Evolutionary conservation across 2,113 vertebrate genomes (phyloP).

Genomic region (Carassius auratus): DNA sequence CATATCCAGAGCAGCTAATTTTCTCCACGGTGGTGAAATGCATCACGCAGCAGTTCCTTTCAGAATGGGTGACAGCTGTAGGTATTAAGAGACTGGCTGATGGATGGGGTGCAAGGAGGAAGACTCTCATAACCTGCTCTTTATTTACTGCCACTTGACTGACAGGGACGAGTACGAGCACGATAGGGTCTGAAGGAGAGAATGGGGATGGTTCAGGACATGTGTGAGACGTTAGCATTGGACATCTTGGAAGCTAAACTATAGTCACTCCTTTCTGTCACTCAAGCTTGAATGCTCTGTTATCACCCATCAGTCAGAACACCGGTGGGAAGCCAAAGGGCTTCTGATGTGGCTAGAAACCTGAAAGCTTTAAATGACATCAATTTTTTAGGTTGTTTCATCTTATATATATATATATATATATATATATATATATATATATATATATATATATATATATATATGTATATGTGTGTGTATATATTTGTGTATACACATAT

Average conservation of each 20-base stretch:
- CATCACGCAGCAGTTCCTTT: constrained; percentile 53
- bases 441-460: too few relatives aligned
- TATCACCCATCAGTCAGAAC: constrained; percentile 43
- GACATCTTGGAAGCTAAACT: neutral
- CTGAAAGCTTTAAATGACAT: constrained; percentile 16
- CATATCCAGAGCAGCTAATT: constrained; percentile 59
- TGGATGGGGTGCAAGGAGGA: constrained; percentile 71
- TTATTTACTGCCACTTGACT: constrained; percentile 73
- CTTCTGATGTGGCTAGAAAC: constrained; percentile 25
- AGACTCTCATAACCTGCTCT: constrained; percentile 71
- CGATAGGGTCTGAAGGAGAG: neutral
- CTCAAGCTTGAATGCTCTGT: constrained; percentile 30
- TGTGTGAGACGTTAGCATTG: constrained; percentile 16
- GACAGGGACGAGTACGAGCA: constrained; percentile 57
- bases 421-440: too few relatives aligned
- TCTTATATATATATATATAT: too few relatives aligned
- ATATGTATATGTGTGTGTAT: neutral
- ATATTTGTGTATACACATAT: neutral
- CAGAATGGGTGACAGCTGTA: constrained; percentile 71
- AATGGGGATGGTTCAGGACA: neutral
- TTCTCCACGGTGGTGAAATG: constrained; percentile 56
- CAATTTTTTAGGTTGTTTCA: neutral
- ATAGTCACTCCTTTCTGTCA: constrained; percentile 35
- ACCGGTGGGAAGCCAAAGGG: neutral
- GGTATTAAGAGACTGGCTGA: constrained; percentile 73